Base-by-base conservation (phyloP, 2,797 vertebrate genomes). In the Psittacula echo region DNA sequence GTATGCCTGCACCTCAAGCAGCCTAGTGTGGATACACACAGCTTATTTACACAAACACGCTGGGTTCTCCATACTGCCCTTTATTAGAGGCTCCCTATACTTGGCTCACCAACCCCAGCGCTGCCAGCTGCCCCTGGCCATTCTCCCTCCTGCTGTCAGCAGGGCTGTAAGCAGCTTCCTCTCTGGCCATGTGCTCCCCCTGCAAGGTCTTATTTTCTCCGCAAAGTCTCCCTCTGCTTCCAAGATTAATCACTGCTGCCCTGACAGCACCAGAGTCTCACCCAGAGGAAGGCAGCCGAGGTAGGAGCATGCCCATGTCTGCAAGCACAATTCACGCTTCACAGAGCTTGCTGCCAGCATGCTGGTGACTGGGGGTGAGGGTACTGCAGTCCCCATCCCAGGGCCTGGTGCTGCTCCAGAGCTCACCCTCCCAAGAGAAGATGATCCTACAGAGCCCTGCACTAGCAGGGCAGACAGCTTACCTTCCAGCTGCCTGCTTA, bases 121-220 rank as follows among this genome's bases (percentile, higher is more conserved):
- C 61, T 67, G 91, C 80, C 2, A 13, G 92, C 74, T 90, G 82
- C 58, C 62, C 61, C 56, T 17, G 1, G 92, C 56, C 0, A 4
- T 44, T 50, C 65, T 84, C 79, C 50, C 79, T 87, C 45, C 44
- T 44, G 71, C 81, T 94, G 74, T 90, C 95, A 88, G 51, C 88
- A 73, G 61, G 81, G 72, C 44, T 61, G 51, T 30, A 53, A 96
- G 91, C 87, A 68, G 58, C 74, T 97, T 97, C 95, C 96, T 93
- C 94, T 75, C 77, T 2, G 21, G 80, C 66, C 74, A 56, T 10
- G 60, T 0, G 5, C 42, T 90, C 51, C 72, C 72, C 64, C 44
- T 29, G 50, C 71, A 77, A 86, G 93, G 56, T 44, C 86, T 61
- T 64, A 32, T 86, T 80, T 94, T 79, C 83, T 56, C 37, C 27